These are phyloP conservation scores for Dryobates pubescens DNA, from an alignment of 2,797 vertebrate species.

Conservation along the genomic window DNA sequence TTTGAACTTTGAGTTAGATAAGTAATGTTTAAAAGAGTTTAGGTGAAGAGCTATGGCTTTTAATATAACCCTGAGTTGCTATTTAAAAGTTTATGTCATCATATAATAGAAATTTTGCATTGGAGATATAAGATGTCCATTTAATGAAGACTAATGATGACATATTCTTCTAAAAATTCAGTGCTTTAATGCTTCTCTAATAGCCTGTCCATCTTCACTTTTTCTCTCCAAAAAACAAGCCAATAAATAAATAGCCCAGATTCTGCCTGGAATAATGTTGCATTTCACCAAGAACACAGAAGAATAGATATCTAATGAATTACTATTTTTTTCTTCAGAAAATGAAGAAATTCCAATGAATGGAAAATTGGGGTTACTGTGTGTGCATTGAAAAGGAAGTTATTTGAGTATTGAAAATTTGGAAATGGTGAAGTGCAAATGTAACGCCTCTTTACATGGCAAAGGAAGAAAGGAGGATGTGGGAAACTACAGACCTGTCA, in stretches of 20 bases:
- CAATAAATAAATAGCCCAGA: background rate
- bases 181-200: background rate
- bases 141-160: background rate
- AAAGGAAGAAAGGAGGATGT: too few species aligned
- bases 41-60: background rate
- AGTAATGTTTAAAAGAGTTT: too few species aligned
- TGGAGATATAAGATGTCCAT: background rate
- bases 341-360: constrained; percentile 69
- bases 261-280: constrained; percentile 18
- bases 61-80: background rate
- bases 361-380: constrained; percentile 64
- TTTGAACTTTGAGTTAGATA: background rate
- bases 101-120: background rate
- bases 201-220: background rate
- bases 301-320: constrained; percentile 74
- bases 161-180: background rate
- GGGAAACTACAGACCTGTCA: too few species aligned
- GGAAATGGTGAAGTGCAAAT: constrained; percentile 65
- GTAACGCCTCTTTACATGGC: too few species aligned
- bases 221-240: background rate
- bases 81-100: background rate
- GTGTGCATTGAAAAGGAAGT: constrained; percentile 60
- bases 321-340: constrained; percentile 63
- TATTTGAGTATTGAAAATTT: constrained; percentile 69
- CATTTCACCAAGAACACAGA: constrained; percentile 37